Percentiles rank a stretch among this genome's conserved stretches.
Evolutionary conservation across 2,888 invertebrate genomes (phyloP).

Genomic region (Deilephila elpenor): DNA sequence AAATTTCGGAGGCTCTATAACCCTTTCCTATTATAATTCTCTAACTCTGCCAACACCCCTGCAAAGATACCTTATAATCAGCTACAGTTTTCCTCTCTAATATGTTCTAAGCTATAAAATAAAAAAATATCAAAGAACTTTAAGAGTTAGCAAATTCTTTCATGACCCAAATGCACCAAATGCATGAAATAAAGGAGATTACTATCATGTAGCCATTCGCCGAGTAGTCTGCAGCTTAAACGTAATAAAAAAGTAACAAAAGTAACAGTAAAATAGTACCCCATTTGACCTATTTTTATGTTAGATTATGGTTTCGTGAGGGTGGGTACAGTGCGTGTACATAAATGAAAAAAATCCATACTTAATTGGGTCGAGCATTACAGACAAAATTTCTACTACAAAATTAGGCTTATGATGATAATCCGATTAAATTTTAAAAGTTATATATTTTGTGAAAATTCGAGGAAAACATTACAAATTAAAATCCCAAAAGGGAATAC

Average conservation of each 20-base stretch:
- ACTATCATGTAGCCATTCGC: background rate
- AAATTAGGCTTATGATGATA: background rate
- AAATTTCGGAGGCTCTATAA: too few relatives aligned
- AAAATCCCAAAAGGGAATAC: too few relatives aligned
- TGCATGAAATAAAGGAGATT: background rate
- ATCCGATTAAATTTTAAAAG: background rate
- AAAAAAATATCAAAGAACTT: too few relatives aligned
- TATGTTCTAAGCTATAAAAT: too few relatives aligned
- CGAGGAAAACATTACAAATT: background rate
- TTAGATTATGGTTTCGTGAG: slow-evolving; percentile 13
- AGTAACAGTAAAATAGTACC: background rate
- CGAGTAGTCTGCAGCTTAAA: background rate
- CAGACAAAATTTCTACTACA: background rate
- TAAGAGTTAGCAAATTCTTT: background rate
- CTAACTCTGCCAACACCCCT: too few relatives aligned
- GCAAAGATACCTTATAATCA: too few relatives aligned
- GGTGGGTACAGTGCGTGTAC: background rate
- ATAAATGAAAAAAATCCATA: slow-evolving; percentile 9
- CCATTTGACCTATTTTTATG: slow-evolving; percentile 29
- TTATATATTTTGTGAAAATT: background rate
- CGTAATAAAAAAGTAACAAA: slow-evolving; percentile 1
- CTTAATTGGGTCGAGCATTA: background rate
- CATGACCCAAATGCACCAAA: background rate
- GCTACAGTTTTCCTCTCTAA: too few relatives aligned
- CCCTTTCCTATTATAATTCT: too few relatives aligned